These are phyloP conservation scores for Megaptera novaeangliae DNA, from an alignment of 2,113 vertebrate species.

Conservation along the genomic window DNA sequence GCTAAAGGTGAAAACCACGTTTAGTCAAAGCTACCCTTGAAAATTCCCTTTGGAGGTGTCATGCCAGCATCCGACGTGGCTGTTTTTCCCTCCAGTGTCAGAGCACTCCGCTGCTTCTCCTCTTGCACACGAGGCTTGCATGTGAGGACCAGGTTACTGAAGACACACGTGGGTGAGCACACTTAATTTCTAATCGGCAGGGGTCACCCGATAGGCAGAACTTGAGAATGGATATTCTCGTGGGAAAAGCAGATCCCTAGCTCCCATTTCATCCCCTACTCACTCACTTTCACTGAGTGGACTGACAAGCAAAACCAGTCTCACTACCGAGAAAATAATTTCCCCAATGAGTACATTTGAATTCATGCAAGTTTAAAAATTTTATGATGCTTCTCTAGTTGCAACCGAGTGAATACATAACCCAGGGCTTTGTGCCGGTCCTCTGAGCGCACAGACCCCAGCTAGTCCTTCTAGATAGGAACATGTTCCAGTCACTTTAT, in stretches of 20 bases:
- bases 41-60: not conserved
- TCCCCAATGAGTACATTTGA: not conserved
- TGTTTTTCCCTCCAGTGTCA: fast-evolving
- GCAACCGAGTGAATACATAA: not conserved
- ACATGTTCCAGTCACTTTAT: not conserved
- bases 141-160: not conserved
- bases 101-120: not conserved
- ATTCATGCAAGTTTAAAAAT: not conserved
- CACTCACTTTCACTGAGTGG: not conserved
- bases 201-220: not conserved
- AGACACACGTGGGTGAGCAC: not conserved
- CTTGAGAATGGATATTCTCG: not conserved
- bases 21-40: not conserved
- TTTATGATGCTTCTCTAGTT: not conserved
- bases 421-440: not conserved
- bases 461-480: not conserved
- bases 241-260: not conserved
- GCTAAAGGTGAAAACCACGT: not conserved
- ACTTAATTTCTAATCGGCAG: not conserved
- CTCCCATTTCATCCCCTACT: not conserved
- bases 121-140: not conserved
- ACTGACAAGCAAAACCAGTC: not conserved
- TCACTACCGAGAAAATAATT: not conserved
- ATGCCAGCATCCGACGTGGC: not conserved
- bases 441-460: not conserved